Base-by-base conservation (phyloP, 2,113 vertebrate genomes). In the Bettongia penicillata region DNA sequence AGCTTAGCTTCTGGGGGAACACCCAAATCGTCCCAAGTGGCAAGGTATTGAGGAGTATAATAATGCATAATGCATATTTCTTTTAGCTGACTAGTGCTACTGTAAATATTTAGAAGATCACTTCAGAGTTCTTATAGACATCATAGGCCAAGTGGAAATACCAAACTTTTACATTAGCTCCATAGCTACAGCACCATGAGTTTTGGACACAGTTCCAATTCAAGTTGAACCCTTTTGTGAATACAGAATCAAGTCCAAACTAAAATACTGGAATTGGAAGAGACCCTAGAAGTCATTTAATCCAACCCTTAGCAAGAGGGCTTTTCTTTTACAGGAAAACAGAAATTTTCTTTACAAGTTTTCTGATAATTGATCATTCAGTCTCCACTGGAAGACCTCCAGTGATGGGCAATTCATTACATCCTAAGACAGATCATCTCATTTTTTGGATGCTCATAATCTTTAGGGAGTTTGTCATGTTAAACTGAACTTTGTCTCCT, bases 1-100 rank as follows among this genome's bases (percentile, higher is more conserved):
- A 96, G 4, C 94, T 96, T 61, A 95, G 50, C 23, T 28, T 98
- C 90, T 97, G 28, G 57, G 90, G 92, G 37, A 98, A 94, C 50
- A 96, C 51, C 93, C 51, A 77, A 90, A 14, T 57, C 97, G 48
- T 95, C 95, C 93, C 84, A 96, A 91, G 91, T 0, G 91, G 43
- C 37, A 97, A 96, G 90, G 92, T 51, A 91, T 92, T 84, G 55
- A 95, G 92, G 91, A 16, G 25, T 95, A 11, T 91, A 61, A 0
- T 0, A 47, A 12, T 94, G 90, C 10, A 91, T 51, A 77, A 91
- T 1, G 0, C 52, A 5, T 92, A 24, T 37, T 93, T 91, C 22
- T 49, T 53, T 93, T 9, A 0, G 26, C 14, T 91, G 55, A 43
- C 0, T 1, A 7, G 37, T 96, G 48, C 23, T 51, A 19, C 49